Evolutionary conservation across 2,113 vertebrate genomes (phyloP), one percentile per base, ranked within the genome.

Genomic region (Ochotona curzoniae): DNA sequence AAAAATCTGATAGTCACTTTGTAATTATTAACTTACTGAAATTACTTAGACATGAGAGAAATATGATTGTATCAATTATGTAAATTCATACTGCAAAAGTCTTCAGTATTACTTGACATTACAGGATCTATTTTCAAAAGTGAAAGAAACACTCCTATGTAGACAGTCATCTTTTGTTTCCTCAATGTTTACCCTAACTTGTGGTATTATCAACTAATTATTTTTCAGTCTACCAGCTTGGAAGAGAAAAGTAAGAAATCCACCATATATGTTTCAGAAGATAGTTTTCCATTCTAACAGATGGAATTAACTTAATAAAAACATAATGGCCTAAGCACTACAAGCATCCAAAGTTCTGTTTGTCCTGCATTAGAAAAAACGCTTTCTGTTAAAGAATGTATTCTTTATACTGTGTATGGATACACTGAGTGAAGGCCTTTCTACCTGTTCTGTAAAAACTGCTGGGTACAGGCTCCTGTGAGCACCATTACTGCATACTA

Each of bases 161-260:
- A 18, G 25, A 91, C 1, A 80, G 61, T 83, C 74, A 92, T 57
- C 18, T 74, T 90, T 93, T 67, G 38, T 61, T 87, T 82, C 32
- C 80, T 85, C 75, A 89, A 54, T 80, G 12, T 92, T 67, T 38
- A 81, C 79, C 15, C 28, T 93, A 95, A 92, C 25, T 91, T 94
- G 73, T 87, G 32, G 49, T 76, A 93, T 81, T 32, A 93, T 14
- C 10, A 95, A 91, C 57, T 93, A 89, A 80, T 81, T 82, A 87
- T 35, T 83, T 86, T 57, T 23, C 83, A 76, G 32, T 85, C n/a
- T 96, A 94, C 57, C 63, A 94, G 79, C 35, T 95, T 95, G 87
- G 92, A 96, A 91, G 49, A 84, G 38, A 92, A 76, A 91, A 89
- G 18, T 63, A 76, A 69, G 21, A 67, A 87, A 87, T 18, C 90